Base-by-base conservation (phyloP, 2,797 vertebrate species). In the Manis pentadactyla region DNA sequence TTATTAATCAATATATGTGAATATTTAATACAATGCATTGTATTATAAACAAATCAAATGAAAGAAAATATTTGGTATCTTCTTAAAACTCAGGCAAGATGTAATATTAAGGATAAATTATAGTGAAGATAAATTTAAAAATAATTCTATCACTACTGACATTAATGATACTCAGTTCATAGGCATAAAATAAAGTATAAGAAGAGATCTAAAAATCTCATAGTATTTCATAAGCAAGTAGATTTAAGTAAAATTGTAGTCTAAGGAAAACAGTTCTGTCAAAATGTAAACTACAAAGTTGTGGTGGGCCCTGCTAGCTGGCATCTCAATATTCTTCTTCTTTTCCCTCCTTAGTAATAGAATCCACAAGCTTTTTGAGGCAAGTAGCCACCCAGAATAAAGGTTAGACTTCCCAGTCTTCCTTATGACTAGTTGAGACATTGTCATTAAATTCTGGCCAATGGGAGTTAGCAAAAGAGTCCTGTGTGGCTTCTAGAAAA, bases 31-130 rank as follows among this genome's bases (percentile, higher is more conserved):
- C 1, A 90, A 69, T 57, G 8, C 0, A 79, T 88, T 90, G 9
- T 49, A 57, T 79, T 84, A 75, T 90, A 85, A 94, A 64, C 7
- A 93, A 84, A 74, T 87, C 3, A 90, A 92, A 86, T n/a, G 8
- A 81, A 39, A 49, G 37, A 84, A 84, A 92, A 86, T 66, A 89
- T 75, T 90, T 27, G 71, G 7, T 51, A 92, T n/a, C 34, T n/a
- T 59, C n/a, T 92, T 86, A 90, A 78, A 95, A 92, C 13, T 13
- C n/a, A 92, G 63, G 63, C n/a, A 95, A 95, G 63, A 71, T 6
- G 12, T 42, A 39, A 34, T 46, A 11, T n/a, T 39, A 79, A 37
- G 64, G 23, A 17, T 73, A 46, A 83, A 82, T 92, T 85, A 68
- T 49, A 27, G 31, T 88, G 7, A 93, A 71, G 34, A 71, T 53